Evolutionary conservation across 2,888 invertebrate species (phyloP), one percentile per base, ranked within the genome.

Genomic region (Parnassius glacialis): DNA sequence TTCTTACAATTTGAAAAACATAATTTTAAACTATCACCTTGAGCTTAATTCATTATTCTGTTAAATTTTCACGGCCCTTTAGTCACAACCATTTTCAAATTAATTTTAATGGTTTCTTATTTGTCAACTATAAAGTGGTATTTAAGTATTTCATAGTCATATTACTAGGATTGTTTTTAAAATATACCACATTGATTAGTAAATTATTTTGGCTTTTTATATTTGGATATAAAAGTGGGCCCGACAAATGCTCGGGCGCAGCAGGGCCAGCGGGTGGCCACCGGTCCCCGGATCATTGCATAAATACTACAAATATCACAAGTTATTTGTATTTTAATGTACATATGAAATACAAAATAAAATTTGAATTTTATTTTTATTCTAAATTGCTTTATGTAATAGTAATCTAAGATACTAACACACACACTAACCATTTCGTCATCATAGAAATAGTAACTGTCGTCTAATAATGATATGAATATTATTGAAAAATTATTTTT

Each of bases 141-240:
- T 79, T 78, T 77, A 68, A 78, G 78, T 78, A 73, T 78, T 76
- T 76, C 78, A 78, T 69, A 74, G 72, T 70, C 70, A 70, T 70
- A 74, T 75, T 71, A 74, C 75, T 73, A 73, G 70, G 77, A 76
- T 81, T 79, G 81, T 80, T 74, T 79, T 70, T 74, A 64, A 67
- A 61, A 66, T 61, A 55, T 77, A 78, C 74, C 74, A 72, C 70
- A 73, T 78, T 74, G 75, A 76, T 75, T 76, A 75, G 77, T 83
- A 84, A 81, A 85, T 85, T 83, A 83, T 85, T 83, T 76, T 74
- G 75, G 80, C 83, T 87, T 87, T 87, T 86, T 59, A 62, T 58
- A 81, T 74, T 78, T 78, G 74, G 75, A 75, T 79, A 83, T 79
- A 80, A 84, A 84, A 82, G 75, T 80, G 73, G 80, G 68, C 74